These are phyloP conservation scores for Sphaeramia orbicularis DNA, from an alignment of 2,797 vertebrate species.

Conservation along the genomic window DNA sequence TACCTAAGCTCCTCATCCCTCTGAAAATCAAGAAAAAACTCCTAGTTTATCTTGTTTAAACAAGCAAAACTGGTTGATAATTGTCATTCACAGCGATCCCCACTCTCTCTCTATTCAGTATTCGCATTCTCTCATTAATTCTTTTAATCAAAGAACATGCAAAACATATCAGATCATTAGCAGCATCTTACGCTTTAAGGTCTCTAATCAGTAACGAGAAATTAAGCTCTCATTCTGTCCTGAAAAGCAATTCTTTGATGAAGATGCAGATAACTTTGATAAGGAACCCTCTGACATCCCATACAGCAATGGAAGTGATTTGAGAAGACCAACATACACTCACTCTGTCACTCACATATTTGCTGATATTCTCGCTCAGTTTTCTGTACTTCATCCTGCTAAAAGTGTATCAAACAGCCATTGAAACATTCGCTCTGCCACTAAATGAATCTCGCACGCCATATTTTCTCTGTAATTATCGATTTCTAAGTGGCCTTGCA, in stretches of 20 bases:
- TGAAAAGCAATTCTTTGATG: neutral
- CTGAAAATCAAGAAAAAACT: too few relatives aligned
- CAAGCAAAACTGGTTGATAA: too few relatives aligned
- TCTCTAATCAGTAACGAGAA: neutral
- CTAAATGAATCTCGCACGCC: constrained; percentile 20
- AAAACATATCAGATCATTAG: too few relatives aligned
- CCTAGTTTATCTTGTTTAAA: too few relatives aligned
- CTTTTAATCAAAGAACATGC: too few relatives aligned
- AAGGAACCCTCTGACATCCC: neutral
- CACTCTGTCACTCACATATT: neutral
- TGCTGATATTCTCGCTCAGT: neutral
- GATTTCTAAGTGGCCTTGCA: constrained; percentile 55
- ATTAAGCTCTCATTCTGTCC: neutral
- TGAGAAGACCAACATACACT: constrained; percentile 1
- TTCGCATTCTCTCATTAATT: too few relatives aligned
- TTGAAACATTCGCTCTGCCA: constrained; percentile 11
- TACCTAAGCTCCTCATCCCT: too few relatives aligned
- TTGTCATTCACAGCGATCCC: too few relatives aligned
- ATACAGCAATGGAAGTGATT: constrained; percentile 2
- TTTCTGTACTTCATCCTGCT: constrained; percentile 4
- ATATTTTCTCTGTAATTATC: constrained; percentile 50
- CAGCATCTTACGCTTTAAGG: too few relatives aligned
- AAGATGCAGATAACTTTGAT: neutral
- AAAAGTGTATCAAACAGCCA: constrained; percentile 27
- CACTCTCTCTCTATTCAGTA: too few relatives aligned